Base-by-base conservation (phyloP, 2,888 invertebrate genomes). In the Cryptocephalus moraei region DNA sequence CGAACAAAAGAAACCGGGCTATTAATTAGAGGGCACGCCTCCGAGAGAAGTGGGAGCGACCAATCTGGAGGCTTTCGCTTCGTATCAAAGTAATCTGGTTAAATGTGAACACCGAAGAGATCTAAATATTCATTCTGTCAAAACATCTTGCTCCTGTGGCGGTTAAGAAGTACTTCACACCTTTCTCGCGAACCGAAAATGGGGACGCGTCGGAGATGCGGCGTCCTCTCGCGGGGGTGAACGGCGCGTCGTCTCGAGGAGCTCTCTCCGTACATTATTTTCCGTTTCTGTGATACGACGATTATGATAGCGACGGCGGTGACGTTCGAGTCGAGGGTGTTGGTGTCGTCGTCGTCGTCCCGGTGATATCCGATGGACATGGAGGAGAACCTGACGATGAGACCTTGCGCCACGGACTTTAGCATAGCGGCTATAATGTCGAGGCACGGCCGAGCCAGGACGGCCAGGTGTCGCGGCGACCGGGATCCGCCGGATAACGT, bases 401-500 rank as follows among this genome's bases (percentile, higher is more conserved):
- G 84, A 66, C 84, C 86, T 59, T 84, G 86, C 75, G 91, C 91
- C 72, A 93, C 93, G 56, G 93, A 94, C 77, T 94, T 94, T 78
- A 91, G 91, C 72, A 93, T 93, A 65, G 92, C 91, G 53, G 92
- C 92, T 63, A 92, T 94, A 70, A 93, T 94, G 90, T 89, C 91
- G 68, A 77, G 86, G 62, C 80, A 82, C 65, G 75, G 75, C 33
- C 63, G 75, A 14, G 73, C 74, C 43, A 79, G 79, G 59, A 78
- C 79, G 62, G 78, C 78, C 62, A 78, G 79, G 66, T 76, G 79
- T 52, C 66, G 69, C 53, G 67, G 67, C 38, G 67, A 67, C 36
- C 62, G 64, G 11, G 66, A 66, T 50, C 66, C 65, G 60, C 62
- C 62, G 64, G 66, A 68, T 55, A 57, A 62, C 48, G 61, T 71